Evolutionary conservation across 2,797 vertebrate species (phyloP), one percentile per base, ranked within the genome.

Genomic region (Craterocephalus amniculus): DNA sequence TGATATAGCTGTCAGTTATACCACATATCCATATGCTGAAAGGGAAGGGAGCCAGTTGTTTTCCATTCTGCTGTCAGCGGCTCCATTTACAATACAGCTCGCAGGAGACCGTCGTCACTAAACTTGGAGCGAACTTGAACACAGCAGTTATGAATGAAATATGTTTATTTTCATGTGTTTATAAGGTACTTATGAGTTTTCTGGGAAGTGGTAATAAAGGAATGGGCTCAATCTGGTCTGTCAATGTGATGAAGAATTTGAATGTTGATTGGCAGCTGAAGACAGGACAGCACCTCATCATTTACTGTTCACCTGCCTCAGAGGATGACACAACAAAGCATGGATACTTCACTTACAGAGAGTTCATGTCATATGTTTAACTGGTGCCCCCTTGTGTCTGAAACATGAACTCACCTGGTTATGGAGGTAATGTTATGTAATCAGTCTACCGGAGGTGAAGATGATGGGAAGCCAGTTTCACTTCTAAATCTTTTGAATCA

Each of bases 301-400:
- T 66, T 71, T 49, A 74, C 58, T 80, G 66, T 60, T 68, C 32
- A 76, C 22, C 70, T 69, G 34, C 71, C 79, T 58, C 4, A 0
- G 1, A 20, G 54, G 63, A 65, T 31, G 63, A 67, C 52, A 72
- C 58, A 55, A 57, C 67, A n/a, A 29, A 18, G 45, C 14, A 7
- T 7, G 8, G 1, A 6, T 8, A 20, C 14, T 32, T 26, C 11
- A 0, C 10, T 63, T 4, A 38, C 4, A 12, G 3, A 26, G 48
- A 45, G 52, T 9, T 14, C 6, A 2, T 14, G 48, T 70, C 63
- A 40, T 18, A 55, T 74, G 78, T 57, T 58, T 56, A 84, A 31
- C 31, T 72, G 88, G 84, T 85, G 87, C 89, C 92, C 81, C 70
- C 92, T 89, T 77, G 89, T 89, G 91, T 67, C 58, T 55, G 32